Evolutionary conservation across 1,140 invertebrate species (phyloP), one percentile per base, ranked within the genome.

Genomic region (Cydia splendana): DNA sequence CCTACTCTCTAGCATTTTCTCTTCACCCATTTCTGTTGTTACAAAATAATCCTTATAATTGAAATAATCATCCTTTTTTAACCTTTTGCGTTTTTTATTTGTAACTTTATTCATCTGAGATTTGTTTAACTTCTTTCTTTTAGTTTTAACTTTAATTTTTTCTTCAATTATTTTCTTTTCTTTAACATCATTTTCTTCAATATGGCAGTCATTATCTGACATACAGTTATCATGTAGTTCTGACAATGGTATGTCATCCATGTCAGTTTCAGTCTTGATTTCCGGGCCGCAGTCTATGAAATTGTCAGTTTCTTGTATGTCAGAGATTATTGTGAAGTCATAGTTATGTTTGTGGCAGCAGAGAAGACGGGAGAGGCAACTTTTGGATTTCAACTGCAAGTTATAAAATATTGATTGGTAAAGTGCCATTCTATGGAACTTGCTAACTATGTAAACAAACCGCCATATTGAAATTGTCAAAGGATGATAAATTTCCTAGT

Each of bases 201-300:
- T 20, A 53, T 74, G 42, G 73, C 75, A 30, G 75, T 53, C 38
- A 67, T 45, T 76, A 42, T 77, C 65, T 53, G 74, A 78, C 15
- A 53, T 53, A 65, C 65, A 45, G 42, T 81, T 79, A 30, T 65
- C 78, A 24, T 85, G 76, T 57, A 88, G 69, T n/a, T 87, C 80
- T 2, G 84, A 84, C 24, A 88, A 45, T 0, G 87, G 88, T n/a
- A 85, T 77, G 4, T 89, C 85, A 30, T 88, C 88, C 9, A 18
- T 74, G 45, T 89, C 85, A 10, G 76, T 84, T 74, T 89, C 88
- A 6, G 30, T 73, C 57, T 88, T 87, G n/a, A 89, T 76, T 1
- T 80, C 75, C 10, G 69, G 71, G 10, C 87, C 86, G 53, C 85
- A 89, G 20, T 88, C 88, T 20, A 88, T 81, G 67, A 89, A 88